Evolutionary conservation across 2,797 vertebrate genomes (phyloP).

Genomic region (Stomatorhinus walkeri): DNA sequence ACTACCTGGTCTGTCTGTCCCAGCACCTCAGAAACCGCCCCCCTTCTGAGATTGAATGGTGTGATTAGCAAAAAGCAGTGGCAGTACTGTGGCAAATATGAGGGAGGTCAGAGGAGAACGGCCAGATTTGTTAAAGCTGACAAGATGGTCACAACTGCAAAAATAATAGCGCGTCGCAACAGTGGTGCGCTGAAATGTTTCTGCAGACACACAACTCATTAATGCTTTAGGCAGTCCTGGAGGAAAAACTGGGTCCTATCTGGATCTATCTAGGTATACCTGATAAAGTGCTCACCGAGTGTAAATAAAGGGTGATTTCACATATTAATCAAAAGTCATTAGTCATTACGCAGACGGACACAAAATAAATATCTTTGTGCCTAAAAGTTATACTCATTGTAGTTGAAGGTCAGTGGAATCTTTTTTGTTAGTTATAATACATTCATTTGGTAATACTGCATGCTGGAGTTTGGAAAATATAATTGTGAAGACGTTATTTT

Average conservation of each 20-base stretch:
- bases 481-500: neutral
- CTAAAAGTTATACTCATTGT: neutral
- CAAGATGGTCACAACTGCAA: neutral
- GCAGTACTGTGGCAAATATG: neutral
- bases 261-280: neutral
- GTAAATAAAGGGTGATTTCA: neutral
- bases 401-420: neutral
- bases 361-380: neutral
- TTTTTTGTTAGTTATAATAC: neutral
- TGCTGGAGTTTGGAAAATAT: neutral
- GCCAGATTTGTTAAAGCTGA: neutral
- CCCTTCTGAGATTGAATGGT: neutral
- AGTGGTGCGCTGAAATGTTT: neutral
- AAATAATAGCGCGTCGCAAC: neutral
- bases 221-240: neutral
- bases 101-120: neutral
- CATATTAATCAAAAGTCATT: neutral
- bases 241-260: neutral
- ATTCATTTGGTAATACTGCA: neutral
- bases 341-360: neutral
- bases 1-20: neutral
- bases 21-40: neutral
- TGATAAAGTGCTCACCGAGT: neutral
- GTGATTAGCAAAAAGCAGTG: neutral
- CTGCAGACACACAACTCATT: neutral